Conservation (phyloP, 2,113 vertebrate genomes). For the Austrofundulus limnaeus region DNA sequence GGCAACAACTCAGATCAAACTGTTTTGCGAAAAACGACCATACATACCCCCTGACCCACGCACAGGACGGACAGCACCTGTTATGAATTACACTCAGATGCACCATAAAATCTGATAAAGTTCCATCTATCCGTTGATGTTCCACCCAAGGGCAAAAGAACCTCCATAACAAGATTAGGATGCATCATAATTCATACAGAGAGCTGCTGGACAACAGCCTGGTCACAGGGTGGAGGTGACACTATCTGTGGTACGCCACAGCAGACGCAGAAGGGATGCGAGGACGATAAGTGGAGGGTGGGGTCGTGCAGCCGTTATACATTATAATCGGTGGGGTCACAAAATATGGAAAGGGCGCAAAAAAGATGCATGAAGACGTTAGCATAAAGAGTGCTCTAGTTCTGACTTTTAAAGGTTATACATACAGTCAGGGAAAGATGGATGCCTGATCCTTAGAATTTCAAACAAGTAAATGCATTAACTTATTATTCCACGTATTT, state of each 20-base stretch:
- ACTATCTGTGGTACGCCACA: conserved; percentile 54
- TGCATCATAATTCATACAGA: conserved; percentile 74
- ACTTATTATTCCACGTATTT: background rate
- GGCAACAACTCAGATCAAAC: conserved; percentile 11
- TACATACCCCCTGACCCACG: conserved; percentile 22
- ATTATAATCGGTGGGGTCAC: conserved; percentile 6
- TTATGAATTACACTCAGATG: conserved; percentile 69
- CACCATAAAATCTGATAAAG: conserved; percentile 76
- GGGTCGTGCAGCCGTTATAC: conserved; percentile 1
- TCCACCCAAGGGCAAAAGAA: conserved; percentile 77
- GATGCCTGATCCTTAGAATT: background rate
- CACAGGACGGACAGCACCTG: conserved; percentile 52
- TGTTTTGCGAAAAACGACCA: conserved; percentile 20
- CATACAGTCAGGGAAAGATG: background rate
- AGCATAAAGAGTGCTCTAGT: background rate
- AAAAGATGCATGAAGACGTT: background rate
- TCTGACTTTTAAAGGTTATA: background rate
- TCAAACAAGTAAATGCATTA: background rate
- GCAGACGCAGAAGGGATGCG: conserved; percentile 4
- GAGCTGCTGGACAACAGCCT: conserved; percentile 56
- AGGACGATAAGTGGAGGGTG: conserved; percentile 29
- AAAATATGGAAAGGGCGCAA: conserved; percentile 8
- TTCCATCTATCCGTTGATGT: conserved; percentile 60
- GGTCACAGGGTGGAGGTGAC: conserved; percentile 66
- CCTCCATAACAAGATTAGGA: conserved; percentile 80